Conservation (phyloP, 2,113 vertebrate species). For the Mastomys natalensis region DNA sequence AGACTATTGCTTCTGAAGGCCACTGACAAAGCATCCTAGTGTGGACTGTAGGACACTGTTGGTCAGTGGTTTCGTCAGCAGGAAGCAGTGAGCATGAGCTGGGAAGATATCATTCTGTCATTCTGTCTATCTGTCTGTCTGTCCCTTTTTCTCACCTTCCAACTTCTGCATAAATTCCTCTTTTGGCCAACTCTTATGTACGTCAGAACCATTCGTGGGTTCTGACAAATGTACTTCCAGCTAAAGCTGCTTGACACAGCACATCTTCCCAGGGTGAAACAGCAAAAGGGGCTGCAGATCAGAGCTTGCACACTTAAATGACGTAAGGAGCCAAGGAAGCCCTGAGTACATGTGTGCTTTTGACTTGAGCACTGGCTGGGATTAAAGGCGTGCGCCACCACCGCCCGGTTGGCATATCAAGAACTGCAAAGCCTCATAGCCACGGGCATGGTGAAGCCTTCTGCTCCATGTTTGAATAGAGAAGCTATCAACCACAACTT, state of each 20-base stretch:
- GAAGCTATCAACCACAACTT: neutral
- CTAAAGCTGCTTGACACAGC: neutral
- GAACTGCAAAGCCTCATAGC: neutral
- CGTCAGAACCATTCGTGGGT: neutral
- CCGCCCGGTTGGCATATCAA: too few relatives aligned
- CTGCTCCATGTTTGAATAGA: neutral
- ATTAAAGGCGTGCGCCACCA: too few relatives aligned
- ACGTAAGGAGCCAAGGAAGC: neutral
- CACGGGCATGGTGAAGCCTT: neutral
- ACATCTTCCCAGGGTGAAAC: neutral
- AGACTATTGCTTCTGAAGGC: neutral
- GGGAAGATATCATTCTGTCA: neutral
- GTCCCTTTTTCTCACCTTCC: neutral
- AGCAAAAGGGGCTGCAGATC: neutral
- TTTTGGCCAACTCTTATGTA: slow-evolving; percentile 20
- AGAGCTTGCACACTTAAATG: neutral
- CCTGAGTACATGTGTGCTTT: neutral
- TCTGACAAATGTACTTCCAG: slow-evolving; percentile 6
- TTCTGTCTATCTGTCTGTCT: neutral
- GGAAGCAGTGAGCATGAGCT: neutral
- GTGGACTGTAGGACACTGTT: neutral
- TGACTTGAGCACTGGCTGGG: neutral
- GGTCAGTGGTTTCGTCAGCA: neutral
- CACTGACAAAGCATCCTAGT: neutral
- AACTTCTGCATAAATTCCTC: neutral